Base-by-base conservation (phyloP, 2,888 invertebrate species). In the Epiblema foenella region DNA sequence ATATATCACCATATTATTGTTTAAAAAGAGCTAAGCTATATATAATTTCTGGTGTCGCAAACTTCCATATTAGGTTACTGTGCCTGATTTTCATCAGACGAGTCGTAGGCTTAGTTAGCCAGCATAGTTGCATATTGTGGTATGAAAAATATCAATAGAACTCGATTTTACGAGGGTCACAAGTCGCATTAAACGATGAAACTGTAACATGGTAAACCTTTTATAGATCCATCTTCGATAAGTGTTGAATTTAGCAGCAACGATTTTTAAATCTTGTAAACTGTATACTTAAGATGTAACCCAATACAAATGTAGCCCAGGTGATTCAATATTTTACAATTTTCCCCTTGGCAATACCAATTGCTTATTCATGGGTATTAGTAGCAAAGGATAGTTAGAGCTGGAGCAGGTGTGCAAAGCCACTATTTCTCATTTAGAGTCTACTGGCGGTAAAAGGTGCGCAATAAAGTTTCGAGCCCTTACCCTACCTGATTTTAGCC, bases 281-380 rank as follows among this genome's bases (percentile, higher is more conserved):
- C 18, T 58, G 24, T 15, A 59, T 54, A n/a, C n/a, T n/a, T n/a
- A 29, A 10, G 17, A 51, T 46, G 17, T 49, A 29, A 62, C 1
- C n/a, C 52, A 3, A 70, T 65, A 66, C 24, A 60, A 66, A 66
- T 70, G 59, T 46, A 49, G 29, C 46, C 3, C 65, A 59, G 49
- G 24, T 66, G 39, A n/a, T 17, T 39, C 46, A 51, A 37, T 58
- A 63, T 29, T 63, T 65, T 65, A 65, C 24, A 18, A 62, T 57
- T 18, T 15, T 58, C 42, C 42, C 58, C 12, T 11, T 15, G 60
- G 63, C 66, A 73, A 71, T 72, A 62, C 63, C 65, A 68, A 75
- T 77, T 78, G 72, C 70, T 79, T 78, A 79, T 81, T 79, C 78
- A 79, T 75, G 77, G 74, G 68, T 75, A 78, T 78, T 77, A 78